A percentile compares a stretch with the other conserved stretches of the same genome.
These are phyloP conservation scores for Sitta europaea DNA, from an alignment of 2,113 vertebrate genomes.

Conservation along the genomic window DNA sequence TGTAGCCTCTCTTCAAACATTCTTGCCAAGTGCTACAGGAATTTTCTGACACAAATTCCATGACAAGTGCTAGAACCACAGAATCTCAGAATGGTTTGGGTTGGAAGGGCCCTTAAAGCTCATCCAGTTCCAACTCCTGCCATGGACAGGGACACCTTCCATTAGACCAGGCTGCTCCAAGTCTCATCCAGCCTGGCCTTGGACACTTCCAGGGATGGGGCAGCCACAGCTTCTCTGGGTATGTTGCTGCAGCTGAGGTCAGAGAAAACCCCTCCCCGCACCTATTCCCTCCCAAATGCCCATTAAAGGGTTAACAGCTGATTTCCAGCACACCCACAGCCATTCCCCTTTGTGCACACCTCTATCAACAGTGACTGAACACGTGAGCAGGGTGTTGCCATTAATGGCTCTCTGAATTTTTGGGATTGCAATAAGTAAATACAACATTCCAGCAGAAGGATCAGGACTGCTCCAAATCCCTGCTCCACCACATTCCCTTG, in stretches of 20 bases:
- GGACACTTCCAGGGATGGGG: neutral
- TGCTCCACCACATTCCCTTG: accelerated
- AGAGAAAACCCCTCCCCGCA: neutral
- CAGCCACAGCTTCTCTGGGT: accelerated
- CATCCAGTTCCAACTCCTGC: too few relatives aligned
- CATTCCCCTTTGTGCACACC: neutral
- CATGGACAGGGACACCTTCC: neutral
- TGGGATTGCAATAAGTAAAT: neutral
- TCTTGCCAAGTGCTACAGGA: neutral
- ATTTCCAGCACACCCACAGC: neutral
- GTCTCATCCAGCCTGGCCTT: neutral
- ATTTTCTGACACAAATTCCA: neutral
- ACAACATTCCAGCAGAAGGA: neutral
- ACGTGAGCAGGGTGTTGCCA: accelerated
- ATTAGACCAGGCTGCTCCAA: neutral
- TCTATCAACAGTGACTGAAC: neutral
- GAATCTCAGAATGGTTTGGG: neutral
- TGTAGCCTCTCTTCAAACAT: neutral
- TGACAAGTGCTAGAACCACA: neutral
- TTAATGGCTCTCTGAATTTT: neutral
- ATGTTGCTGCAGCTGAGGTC: neutral
- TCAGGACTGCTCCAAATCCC: neutral
- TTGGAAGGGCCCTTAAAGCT: neutral
- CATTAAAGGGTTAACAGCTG: neutral
- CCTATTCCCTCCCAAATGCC: neutral